A percentile compares a stretch with the other conserved stretches of the same genome.
Evolutionary conservation across 2,113 vertebrate genomes (phyloP).

Genomic region (Pollachius pollachius): DNA sequence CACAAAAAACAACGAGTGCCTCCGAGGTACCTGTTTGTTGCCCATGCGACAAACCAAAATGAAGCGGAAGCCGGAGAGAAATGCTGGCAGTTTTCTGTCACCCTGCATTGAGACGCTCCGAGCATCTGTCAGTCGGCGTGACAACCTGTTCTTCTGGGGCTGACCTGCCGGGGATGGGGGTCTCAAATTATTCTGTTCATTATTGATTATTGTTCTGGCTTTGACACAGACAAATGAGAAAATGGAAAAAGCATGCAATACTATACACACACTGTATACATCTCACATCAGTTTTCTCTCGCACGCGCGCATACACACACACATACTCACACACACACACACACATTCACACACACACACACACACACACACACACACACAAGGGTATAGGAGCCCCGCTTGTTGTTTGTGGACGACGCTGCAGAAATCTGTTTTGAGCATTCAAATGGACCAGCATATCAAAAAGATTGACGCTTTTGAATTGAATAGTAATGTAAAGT

Average conservation of each 20-base stretch:
- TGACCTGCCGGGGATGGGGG: constrained; percentile 14
- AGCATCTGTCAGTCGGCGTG: constrained; percentile 56
- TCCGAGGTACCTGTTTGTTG: constrained; percentile 54
- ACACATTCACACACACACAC: not conserved
- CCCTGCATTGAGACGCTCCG: constrained; percentile 49
- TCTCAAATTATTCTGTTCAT: constrained; percentile 28
- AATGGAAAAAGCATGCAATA: constrained; percentile 30
- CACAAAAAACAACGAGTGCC: constrained; percentile 57
- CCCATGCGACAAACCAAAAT: constrained; percentile 44
- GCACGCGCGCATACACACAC: constrained; percentile 27
- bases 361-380: not conserved
- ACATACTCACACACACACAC: constrained; percentile 13
- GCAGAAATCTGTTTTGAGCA: too few species aligned
- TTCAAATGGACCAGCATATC: too few species aligned
- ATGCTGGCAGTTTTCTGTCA: constrained; percentile 61
- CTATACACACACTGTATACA: constrained; percentile 40
- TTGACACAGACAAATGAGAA: constrained; percentile 48
- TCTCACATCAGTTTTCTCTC: constrained; percentile 31
- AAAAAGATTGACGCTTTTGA: too few species aligned
- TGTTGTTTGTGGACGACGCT: not conserved
- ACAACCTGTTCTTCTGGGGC: constrained; percentile 44
- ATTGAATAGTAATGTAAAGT: too few species aligned
- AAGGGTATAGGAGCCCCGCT: not conserved
- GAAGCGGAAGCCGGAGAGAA: constrained; percentile 57
- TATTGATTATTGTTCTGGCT: constrained; percentile 14